Conservation (phyloP, 2,888 invertebrate species). For the Mongoloraphidia duomilia region DNA sequence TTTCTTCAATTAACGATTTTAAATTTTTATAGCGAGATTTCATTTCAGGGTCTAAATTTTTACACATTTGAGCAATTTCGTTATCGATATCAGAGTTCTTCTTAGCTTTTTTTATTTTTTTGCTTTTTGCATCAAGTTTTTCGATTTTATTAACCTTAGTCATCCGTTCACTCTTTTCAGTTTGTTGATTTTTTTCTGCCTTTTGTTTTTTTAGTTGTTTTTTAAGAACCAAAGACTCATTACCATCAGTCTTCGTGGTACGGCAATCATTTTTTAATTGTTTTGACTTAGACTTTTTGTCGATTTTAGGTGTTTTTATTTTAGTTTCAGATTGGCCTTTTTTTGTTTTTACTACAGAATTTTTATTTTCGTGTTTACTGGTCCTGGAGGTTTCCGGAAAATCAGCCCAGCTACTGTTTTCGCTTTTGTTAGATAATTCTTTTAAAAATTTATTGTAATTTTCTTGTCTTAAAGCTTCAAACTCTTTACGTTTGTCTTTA, state of each 20-base stretch:
- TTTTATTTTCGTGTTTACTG: too few species aligned
- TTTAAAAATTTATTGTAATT: conserved; percentile 38
- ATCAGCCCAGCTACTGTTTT: conserved; percentile 39
- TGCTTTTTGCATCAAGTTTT: conserved; percentile 12
- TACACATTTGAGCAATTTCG: not conserved
- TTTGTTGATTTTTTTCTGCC: not conserved
- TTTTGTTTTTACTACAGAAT: too few species aligned
- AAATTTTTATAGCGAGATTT: not conserved
- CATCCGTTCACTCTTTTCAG: conserved; percentile 8
- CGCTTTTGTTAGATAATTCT: conserved; percentile 33
- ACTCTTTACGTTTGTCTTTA: conserved; percentile 32
- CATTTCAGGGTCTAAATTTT: not conserved
- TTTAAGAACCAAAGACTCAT: not conserved
- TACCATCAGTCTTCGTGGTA: too few species aligned
- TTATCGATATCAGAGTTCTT: not conserved
- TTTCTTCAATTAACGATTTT: not conserved
- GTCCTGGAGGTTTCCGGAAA: conserved; percentile 26
- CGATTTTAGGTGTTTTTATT: not conserved
- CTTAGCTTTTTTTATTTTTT: conserved; percentile 13
- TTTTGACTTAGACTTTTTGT: not conserved
- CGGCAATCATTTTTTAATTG: too few species aligned
- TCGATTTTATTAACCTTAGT: conserved; percentile 7
- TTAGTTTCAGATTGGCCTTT: not conserved
- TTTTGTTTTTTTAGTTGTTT: conserved; percentile 8
- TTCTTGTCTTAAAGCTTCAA: conserved; percentile 22